phyloP scores from a whole-genome alignment of 2,888 invertebrate species.

The Galeopsomyia nigrocyanea region DNA sequence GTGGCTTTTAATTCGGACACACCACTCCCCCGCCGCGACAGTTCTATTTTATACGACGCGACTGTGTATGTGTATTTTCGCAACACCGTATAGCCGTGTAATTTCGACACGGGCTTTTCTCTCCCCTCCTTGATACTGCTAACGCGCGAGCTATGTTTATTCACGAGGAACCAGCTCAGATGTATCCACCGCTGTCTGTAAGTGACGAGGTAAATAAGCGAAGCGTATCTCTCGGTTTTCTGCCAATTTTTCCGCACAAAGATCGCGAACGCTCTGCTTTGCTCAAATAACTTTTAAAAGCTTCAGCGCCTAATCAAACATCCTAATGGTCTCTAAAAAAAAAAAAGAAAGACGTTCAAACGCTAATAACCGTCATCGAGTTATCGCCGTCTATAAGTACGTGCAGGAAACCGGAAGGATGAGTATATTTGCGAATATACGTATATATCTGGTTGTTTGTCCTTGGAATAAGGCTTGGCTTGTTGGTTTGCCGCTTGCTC shows the following conservation, averaged over 20 bases:
- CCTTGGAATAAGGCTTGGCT: constrained; percentile 21
- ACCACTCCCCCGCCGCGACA: too few species aligned
- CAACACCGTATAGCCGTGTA: too few species aligned
- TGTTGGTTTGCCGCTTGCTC: constrained; percentile 14
- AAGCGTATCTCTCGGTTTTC: neutral
- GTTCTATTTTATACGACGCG: neutral
- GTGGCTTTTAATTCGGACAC: constrained; percentile 1
- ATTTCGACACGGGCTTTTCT: too few species aligned
- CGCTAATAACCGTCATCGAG: constrained; percentile 16
- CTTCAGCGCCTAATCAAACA: constrained; percentile 3
- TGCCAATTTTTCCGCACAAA: too few species aligned
- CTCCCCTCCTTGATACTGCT: too few species aligned
- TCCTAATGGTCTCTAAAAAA: neutral
- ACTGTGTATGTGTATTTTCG: too few species aligned
- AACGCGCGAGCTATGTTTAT: too few species aligned
- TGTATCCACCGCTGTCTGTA: too few species aligned
- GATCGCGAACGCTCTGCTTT: too few species aligned
- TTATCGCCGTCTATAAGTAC: constrained; percentile 8
- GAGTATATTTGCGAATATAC: neutral
- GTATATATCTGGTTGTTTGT: constrained; percentile 21
- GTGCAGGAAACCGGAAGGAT: constrained; percentile 31
- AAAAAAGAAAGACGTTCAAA: neutral
- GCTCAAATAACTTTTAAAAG: too few species aligned
- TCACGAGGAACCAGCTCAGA: too few species aligned
- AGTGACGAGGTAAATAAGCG: neutral